These are phyloP conservation scores for Eristalis arbustorum DNA, from an alignment of 2,888 invertebrate genomes.

Conservation along the genomic window DNA sequence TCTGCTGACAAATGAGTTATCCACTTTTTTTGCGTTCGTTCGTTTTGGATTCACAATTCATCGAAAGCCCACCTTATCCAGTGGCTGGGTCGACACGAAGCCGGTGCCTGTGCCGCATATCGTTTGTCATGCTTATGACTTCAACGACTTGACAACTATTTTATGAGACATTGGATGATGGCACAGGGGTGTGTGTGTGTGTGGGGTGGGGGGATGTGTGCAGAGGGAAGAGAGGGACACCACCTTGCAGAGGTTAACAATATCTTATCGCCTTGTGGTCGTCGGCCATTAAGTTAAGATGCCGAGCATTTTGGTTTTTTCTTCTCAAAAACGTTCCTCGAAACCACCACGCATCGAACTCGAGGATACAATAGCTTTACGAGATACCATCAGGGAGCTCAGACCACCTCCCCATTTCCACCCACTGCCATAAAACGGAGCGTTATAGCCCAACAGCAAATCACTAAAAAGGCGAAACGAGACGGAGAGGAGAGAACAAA, in stretches of 20 bases:
- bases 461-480: slow-evolving; percentile 15
- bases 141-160: slow-evolving; percentile 29
- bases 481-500: neutral
- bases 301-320: slow-evolving; percentile 8
- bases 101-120: neutral
- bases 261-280: slow-evolving; percentile 35
- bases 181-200: neutral
- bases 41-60: neutral
- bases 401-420: neutral
- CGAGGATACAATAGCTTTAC: slow-evolving; percentile 16
- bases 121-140: neutral
- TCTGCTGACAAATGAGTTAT: neutral
- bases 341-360: slow-evolving; percentile 34
- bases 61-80: neutral
- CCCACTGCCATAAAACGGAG: slow-evolving; percentile 21
- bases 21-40: neutral
- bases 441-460: slow-evolving; percentile 46
- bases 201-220: neutral
- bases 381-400: slow-evolving; percentile 22
- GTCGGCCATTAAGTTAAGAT: slow-evolving; percentile 40
- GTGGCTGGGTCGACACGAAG: neutral
- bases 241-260: slow-evolving; percentile 16
- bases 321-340: slow-evolving; percentile 2
- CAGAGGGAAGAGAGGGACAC: neutral
- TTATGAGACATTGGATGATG: slow-evolving; percentile 36